Conservation (phyloP, 2,888 invertebrate species). For the Anarsia innoxiella region DNA sequence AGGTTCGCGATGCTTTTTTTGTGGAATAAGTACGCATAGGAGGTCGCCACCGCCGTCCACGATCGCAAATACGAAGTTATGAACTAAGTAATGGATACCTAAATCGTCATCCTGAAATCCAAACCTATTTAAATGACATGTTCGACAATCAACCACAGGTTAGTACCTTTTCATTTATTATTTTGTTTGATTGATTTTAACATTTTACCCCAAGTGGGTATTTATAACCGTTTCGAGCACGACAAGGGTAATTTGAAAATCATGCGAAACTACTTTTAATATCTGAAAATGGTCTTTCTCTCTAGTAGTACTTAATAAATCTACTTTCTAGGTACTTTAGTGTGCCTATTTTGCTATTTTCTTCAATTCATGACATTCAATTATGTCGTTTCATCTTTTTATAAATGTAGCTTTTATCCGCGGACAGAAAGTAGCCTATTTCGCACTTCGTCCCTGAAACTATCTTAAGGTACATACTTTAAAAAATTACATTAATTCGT, state of each 20-base stretch:
- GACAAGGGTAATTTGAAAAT: too few species aligned
- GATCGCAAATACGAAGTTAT: slow-evolving; percentile 1
- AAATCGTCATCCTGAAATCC: background rate
- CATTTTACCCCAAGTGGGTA: background rate
- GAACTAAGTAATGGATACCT: background rate
- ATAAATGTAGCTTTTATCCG: background rate
- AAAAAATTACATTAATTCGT: too few species aligned
- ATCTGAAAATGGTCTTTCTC: background rate
- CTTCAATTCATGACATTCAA: too few species aligned
- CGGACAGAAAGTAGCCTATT: too few species aligned
- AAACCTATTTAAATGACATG: background rate
- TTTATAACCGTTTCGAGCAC: background rate
- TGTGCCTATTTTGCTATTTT: background rate
- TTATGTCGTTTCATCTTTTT: background rate
- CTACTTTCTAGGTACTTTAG: background rate
- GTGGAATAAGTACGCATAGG: slow-evolving; percentile 1
- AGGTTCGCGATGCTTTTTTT: slow-evolving; percentile 1
- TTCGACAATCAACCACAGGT: background rate
- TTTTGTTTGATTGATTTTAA: background rate
- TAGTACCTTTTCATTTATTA: background rate
- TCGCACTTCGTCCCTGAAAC: too few species aligned
- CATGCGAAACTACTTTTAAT: too few species aligned
- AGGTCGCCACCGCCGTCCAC: background rate
- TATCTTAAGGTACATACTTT: too few species aligned
- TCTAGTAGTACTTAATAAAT: background rate